Conservation (phyloP, 2,797 vertebrate genomes). For the Eulemur albifrons region DNA sequence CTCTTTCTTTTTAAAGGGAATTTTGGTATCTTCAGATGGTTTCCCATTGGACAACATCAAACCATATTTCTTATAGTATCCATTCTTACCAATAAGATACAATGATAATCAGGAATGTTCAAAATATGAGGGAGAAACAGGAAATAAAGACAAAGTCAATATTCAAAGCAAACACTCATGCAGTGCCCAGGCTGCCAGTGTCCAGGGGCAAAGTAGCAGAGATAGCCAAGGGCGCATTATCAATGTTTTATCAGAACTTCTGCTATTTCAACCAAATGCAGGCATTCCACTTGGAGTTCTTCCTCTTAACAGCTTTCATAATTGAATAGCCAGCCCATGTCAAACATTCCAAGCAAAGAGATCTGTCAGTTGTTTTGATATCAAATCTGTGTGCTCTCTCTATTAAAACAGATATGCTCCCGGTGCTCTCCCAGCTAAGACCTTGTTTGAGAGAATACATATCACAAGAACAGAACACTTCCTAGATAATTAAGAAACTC, state of each 20-base stretch:
- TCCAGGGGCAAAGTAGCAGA: background rate
- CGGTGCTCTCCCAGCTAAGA: background rate
- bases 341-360: background rate
- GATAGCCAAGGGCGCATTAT: background rate
- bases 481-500: background rate
- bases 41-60: background rate
- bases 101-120: background rate
- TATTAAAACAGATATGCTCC: background rate
- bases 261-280: background rate
- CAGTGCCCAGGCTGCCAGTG: background rate
- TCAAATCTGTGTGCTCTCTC: background rate
- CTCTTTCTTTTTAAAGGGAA: background rate
- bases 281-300: background rate
- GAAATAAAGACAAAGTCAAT: background rate
- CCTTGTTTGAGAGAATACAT: background rate
- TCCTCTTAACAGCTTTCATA: background rate
- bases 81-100: background rate
- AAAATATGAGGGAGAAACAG: background rate
- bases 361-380: background rate
- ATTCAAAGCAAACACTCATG: background rate
- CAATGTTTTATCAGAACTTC: constrained; percentile 15
- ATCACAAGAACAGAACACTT: background rate
- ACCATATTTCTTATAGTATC: background rate
- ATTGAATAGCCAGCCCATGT: background rate
- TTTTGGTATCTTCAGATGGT: background rate